These are phyloP conservation scores for Gymnorhina tibicen DNA, from an alignment of 2,113 vertebrate species.

Conservation along the genomic window DNA sequence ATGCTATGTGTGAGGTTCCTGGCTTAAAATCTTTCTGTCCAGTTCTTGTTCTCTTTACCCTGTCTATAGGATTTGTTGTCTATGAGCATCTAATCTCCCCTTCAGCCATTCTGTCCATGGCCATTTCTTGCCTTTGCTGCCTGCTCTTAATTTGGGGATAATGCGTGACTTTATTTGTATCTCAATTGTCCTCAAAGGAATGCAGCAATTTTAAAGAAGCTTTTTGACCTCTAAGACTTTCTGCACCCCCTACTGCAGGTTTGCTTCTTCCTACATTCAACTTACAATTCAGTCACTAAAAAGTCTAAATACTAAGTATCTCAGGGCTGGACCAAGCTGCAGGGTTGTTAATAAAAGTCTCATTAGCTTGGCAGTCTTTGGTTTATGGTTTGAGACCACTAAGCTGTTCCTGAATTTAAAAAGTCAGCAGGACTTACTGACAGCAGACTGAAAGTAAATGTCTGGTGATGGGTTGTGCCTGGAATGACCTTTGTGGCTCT, in stretches of 20 bases:
- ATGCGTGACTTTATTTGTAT: neutral
- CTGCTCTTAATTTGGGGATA: neutral
- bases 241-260: neutral
- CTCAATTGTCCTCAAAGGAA: neutral
- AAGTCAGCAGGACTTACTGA: neutral
- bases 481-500: neutral
- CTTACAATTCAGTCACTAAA: neutral
- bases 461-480: neutral
- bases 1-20: neutral
- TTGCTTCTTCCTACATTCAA: neutral
- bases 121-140: neutral
- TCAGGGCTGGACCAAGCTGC: neutral
- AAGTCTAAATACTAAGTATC: neutral
- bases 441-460: neutral
- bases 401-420: neutral
- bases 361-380: neutral
- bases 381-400: neutral
- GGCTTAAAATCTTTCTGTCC: neutral
- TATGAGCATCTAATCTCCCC: neutral
- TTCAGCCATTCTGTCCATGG: rapidly evolving
- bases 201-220: neutral
- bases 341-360: neutral
- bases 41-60: neutral
- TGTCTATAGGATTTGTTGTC: neutral
- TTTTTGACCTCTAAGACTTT: neutral